A percentile compares a stretch with the other conserved stretches of the same genome.
These are phyloP conservation scores for Bufotes viridis DNA, from an alignment of 2,797 vertebrate species.

Conservation along the genomic window DNA sequence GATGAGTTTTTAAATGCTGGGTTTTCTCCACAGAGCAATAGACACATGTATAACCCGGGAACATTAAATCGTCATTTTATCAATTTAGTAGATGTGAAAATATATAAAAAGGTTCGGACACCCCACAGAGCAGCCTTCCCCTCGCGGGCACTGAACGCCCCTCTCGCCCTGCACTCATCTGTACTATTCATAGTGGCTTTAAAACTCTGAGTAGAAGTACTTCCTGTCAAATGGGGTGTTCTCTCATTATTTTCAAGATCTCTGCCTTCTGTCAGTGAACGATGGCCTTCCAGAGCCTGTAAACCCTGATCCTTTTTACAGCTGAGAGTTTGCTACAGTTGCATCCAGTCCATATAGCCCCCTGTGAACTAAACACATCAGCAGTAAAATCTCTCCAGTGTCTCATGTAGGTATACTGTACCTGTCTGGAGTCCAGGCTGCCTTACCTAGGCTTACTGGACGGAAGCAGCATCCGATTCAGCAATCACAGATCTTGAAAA, in stretches of 20 bases:
- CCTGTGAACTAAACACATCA: no score
- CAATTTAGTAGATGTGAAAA: background rate
- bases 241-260: background rate
- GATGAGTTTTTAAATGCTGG: slow-evolving; percentile 14
- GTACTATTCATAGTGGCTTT: background rate
- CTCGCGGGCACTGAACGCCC: background rate
- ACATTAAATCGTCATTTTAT: slow-evolving; percentile 3
- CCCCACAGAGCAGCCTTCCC: background rate
- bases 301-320: no score
- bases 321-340: no score
- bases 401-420: no score
- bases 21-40: background rate
- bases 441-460: no score
- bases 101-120: background rate
- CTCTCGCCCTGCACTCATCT: background rate
- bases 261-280: no score
- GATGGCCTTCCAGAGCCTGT: no score
- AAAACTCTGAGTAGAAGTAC: background rate
- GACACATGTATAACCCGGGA: background rate
- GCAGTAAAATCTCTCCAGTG: no score
- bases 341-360: no score
- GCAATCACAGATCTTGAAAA: no score
- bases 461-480: no score
- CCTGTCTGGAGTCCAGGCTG: no score
- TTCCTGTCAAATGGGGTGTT: background rate